Percentiles rank a stretch among this genome's conserved stretches.
Evolutionary conservation across 2,888 invertebrate genomes (phyloP).

Genomic region (Formica aserva): DNA sequence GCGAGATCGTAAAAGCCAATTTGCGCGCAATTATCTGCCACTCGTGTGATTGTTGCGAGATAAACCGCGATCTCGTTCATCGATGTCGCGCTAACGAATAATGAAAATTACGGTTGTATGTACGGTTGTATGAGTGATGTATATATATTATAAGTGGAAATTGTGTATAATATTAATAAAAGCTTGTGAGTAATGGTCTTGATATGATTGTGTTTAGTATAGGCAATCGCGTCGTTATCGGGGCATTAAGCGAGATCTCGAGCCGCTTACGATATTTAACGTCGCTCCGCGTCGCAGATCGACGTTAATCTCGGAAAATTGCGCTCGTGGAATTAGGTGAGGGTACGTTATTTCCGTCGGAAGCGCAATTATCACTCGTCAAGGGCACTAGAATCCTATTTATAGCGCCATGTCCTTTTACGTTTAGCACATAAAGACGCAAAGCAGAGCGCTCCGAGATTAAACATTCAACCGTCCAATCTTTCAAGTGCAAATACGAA

Average conservation of each 20-base stretch:
- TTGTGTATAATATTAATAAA: conserved; percentile 32
- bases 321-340: conserved; percentile 22
- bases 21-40: conserved; percentile 67
- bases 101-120: neutral
- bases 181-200: conserved; percentile 22
- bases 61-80: neutral
- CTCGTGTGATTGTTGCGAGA: conserved; percentile 11
- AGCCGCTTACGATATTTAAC: conserved; percentile 39
- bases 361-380: conserved; percentile 38
- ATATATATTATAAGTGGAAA: neutral
- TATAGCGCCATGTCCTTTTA: conserved; percentile 5
- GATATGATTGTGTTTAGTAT: conserved; percentile 1
- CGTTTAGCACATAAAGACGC: neutral
- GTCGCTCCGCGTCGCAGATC: conserved; percentile 20
- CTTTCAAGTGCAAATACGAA: neutral
- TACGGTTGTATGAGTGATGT: neutral
- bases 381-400: conserved; percentile 28
- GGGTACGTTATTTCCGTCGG: conserved; percentile 47
- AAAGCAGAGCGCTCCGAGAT: neutral
- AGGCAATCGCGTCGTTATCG: conserved; percentile 24
- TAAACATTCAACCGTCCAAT: neutral
- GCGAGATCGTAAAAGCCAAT: conserved; percentile 64
- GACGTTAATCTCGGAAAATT: conserved; percentile 50
- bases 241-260: conserved; percentile 20
- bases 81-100: neutral